These are phyloP conservation scores for Aromia moschata DNA, from an alignment of 2,888 invertebrate species.

Conservation along the genomic window DNA sequence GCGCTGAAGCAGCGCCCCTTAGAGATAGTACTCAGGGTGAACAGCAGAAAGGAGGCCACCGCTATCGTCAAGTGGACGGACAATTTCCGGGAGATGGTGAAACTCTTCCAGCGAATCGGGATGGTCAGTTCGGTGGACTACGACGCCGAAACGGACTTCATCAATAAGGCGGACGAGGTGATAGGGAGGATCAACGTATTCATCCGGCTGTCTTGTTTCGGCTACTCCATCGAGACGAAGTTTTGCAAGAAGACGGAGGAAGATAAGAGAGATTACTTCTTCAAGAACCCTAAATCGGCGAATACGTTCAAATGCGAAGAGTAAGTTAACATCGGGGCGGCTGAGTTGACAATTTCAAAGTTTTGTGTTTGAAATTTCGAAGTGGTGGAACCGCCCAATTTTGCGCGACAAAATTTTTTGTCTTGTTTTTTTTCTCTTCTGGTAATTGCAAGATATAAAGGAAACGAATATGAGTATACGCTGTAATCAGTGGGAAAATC, in stretches of 20 bases:
- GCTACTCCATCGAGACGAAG: conserved; percentile 62
- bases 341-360: too few relatives aligned
- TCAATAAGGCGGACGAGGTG: conserved; percentile 53
- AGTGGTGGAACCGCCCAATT: not conserved
- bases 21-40: conserved; percentile 65
- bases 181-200: conserved; percentile 64
- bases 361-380: not conserved
- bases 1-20: conserved; percentile 65
- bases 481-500: too few relatives aligned
- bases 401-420: not conserved
- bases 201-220: conserved; percentile 65
- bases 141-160: conserved; percentile 14
- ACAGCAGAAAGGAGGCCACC: conserved; percentile 63
- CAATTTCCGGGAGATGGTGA: conserved; percentile 65
- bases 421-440: too few relatives aligned
- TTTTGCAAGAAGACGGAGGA: conserved; percentile 47
- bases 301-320: conserved; percentile 53
- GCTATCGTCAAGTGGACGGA: conserved; percentile 64
- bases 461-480: too few relatives aligned
- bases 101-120: conserved; percentile 52
- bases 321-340: too few relatives aligned
- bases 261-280: conserved; percentile 46
- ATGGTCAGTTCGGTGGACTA: conserved; percentile 55
- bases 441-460: too few relatives aligned
- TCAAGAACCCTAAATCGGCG: conserved; percentile 51